Percentiles rank a stretch among this genome's conserved stretches.
These are phyloP conservation scores for Cheirogaleus medius DNA, from an alignment of 2,113 vertebrate species.

Conservation along the genomic window DNA sequence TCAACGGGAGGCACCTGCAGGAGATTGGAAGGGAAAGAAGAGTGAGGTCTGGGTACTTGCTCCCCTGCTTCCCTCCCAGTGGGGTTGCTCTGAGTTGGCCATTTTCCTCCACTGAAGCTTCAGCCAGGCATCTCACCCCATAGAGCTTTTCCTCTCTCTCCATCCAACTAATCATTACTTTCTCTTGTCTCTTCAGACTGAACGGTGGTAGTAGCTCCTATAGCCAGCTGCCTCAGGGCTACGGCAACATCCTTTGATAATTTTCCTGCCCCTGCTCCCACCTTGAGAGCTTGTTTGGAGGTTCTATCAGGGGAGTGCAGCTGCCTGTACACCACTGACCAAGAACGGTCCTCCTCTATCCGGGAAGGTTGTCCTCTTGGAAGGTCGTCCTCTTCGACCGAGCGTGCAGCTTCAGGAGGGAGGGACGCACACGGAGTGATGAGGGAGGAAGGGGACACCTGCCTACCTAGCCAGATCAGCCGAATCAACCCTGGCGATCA, in stretches of 20 bases:
- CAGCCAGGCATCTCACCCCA: neutral
- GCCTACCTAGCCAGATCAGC: too few species aligned
- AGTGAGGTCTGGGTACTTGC: neutral
- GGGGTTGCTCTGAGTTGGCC: neutral
- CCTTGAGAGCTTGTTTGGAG: too few species aligned
- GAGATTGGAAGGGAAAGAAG: neutral
- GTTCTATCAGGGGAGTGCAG: too few species aligned
- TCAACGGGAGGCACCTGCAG: neutral
- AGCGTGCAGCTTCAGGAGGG: too few species aligned
- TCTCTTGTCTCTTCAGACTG: neutral
- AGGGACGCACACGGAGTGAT: too few species aligned
- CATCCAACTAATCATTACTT: neutral
- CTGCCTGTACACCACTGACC: too few species aligned
- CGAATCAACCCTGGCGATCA: too few species aligned
- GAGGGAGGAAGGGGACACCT: too few species aligned
- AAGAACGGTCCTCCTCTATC: too few species aligned
- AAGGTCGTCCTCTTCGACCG: too few species aligned
- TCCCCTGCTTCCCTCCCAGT: neutral
- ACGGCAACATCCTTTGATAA: neutral
- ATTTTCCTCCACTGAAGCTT: neutral
- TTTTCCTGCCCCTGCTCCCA: neutral
- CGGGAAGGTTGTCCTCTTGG: too few species aligned
- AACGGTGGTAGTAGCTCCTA: neutral
- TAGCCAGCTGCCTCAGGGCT: neutral
- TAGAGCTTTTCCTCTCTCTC: neutral